These are phyloP conservation scores for Megatriorchis doriae DNA, from an alignment of 2,113 vertebrate species.

Conservation along the genomic window DNA sequence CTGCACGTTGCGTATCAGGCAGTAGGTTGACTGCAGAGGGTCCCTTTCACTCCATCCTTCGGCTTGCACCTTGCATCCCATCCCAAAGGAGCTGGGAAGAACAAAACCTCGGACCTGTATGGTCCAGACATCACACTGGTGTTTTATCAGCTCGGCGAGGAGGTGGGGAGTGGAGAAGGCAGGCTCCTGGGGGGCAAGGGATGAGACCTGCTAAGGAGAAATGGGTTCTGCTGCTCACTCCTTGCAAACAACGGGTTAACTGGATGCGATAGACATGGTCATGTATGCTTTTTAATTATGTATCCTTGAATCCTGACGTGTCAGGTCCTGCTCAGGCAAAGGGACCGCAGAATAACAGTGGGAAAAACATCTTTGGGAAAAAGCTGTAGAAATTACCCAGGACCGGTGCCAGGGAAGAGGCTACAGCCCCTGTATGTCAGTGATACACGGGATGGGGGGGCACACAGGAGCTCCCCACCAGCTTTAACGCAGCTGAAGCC, in stretches of 20 bases:
- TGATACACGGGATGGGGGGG: accelerated
- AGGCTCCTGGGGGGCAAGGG: not conserved
- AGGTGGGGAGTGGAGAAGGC: not conserved
- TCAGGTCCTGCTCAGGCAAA: not conserved
- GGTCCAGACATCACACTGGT: not conserved
- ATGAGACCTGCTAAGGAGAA: not conserved
- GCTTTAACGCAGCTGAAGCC: not conserved
- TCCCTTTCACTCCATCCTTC: not conserved
- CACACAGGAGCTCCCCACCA: not conserved
- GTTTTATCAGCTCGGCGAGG: not conserved
- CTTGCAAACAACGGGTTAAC: not conserved
- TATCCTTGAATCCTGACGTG: not conserved
- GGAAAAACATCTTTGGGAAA: not conserved
- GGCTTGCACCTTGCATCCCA: not conserved
- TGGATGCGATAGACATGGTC: not conserved
- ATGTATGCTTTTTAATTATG: not conserved
- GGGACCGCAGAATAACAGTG: not conserved
- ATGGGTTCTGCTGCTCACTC: accelerated
- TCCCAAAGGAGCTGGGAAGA: not conserved
- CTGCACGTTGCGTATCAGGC: not conserved
- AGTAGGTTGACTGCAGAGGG: not conserved
- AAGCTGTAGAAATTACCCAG: not conserved
- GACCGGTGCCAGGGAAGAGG: not conserved
- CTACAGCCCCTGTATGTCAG: not conserved
- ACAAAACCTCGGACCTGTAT: not conserved